phyloP scores from a whole-genome alignment of 2,113 vertebrate species.

The Crotalus helleri region DNA sequence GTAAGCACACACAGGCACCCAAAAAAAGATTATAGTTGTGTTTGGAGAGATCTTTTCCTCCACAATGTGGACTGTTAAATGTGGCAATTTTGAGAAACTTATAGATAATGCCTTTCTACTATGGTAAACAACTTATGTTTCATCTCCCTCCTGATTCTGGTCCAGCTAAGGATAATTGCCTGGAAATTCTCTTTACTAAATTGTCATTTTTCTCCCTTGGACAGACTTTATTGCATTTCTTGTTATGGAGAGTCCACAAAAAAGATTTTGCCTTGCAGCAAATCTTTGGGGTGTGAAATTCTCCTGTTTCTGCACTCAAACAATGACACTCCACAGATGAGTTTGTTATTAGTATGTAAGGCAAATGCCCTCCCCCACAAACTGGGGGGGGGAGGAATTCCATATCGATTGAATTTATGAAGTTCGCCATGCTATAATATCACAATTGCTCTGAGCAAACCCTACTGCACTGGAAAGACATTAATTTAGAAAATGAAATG shows the following conservation, averaged over 20 bases:
- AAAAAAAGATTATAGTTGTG: neutral
- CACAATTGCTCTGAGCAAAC: neutral
- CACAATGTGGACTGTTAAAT: neutral
- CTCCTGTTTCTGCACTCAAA: neutral
- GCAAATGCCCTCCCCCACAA: neutral
- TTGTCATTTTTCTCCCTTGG: neutral
- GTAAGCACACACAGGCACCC: neutral
- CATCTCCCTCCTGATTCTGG: neutral
- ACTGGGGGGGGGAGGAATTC: neutral
- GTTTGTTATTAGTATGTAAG: neutral
- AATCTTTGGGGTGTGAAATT: neutral
- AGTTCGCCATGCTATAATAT: neutral
- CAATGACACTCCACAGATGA: neutral
- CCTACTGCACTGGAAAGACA: neutral
- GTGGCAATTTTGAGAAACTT: neutral
- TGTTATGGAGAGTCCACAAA: neutral
- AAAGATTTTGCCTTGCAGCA: neutral
- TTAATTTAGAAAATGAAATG: neutral
- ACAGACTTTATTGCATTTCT: neutral
- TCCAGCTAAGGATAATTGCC: neutral
- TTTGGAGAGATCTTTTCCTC: neutral
- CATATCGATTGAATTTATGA: neutral
- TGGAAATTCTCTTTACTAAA: neutral
- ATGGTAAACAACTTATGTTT: neutral
- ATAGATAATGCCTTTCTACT: neutral